phyloP scores from a whole-genome alignment of 2,113 vertebrate genomes.

The Ornithorhynchus anatinus region DNA sequence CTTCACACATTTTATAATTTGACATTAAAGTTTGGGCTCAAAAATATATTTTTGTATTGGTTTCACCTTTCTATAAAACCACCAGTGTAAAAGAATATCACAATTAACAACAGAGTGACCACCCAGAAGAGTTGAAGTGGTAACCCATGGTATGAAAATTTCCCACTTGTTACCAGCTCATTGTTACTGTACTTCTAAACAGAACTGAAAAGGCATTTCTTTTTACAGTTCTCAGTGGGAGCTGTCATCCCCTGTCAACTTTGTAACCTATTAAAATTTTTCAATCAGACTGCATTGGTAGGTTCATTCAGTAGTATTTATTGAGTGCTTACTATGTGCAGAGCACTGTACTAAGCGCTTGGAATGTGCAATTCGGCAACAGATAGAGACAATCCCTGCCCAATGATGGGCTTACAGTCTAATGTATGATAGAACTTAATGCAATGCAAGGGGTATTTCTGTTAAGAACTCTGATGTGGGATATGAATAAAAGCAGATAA shows the following conservation, averaged over 20 bases:
- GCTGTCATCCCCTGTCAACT: slow-evolving; percentile 35
- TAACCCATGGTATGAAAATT: slow-evolving; percentile 51
- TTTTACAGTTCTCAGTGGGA: slow-evolving; percentile 43
- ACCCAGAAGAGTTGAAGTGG: slow-evolving; percentile 45
- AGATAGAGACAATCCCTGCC: too few relatives aligned
- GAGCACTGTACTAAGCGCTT: too few relatives aligned
- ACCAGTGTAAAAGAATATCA: slow-evolving; percentile 20
- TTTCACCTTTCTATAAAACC: slow-evolving; percentile 23
- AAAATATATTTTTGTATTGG: background rate
- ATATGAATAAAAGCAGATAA: slow-evolving; percentile 49
- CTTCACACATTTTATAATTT: slow-evolving; percentile 35
- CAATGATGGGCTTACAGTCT: too few relatives aligned
- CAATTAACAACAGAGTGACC: slow-evolving; percentile 15
- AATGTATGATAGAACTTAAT: slow-evolving; percentile 6
- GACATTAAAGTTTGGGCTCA: background rate
- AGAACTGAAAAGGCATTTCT: slow-evolving; percentile 23
- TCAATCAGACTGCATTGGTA: background rate
- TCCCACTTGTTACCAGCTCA: slow-evolving; percentile 26
- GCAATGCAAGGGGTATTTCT: slow-evolving; percentile 31
- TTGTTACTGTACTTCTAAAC: slow-evolving; percentile 40
- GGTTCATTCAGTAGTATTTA: too few relatives aligned
- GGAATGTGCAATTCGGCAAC: too few relatives aligned
- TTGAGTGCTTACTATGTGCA: too few relatives aligned
- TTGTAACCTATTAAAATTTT: slow-evolving; percentile 4
- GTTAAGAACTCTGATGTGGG: slow-evolving; percentile 48